phyloP scores from a whole-genome alignment of 2,888 invertebrate species.

The Macrophya annulata region DNA sequence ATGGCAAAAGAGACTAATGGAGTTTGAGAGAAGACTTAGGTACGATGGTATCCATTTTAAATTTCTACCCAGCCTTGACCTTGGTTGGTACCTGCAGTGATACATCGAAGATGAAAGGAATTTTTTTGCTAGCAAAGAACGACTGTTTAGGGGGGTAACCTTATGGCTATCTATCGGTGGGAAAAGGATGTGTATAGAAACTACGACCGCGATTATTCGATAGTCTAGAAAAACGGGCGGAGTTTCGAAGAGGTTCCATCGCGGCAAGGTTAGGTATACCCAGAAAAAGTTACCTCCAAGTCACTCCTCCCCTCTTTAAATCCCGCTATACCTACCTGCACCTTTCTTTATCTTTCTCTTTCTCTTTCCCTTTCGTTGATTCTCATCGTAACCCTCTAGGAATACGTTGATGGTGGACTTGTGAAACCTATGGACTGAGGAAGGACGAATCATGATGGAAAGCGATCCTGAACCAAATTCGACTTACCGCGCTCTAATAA shows the following conservation, averaged over 20 bases:
- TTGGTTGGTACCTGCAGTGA: not conserved
- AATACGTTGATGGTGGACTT: conserved; percentile 39
- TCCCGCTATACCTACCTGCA: conserved; percentile 5
- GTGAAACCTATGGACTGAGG: not conserved
- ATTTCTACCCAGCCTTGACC: conserved; percentile 25
- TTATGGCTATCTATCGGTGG: conserved; percentile 28
- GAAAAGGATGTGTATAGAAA: conserved; percentile 18
- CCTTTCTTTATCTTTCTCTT: conserved; percentile 17
- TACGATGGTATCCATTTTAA: conserved; percentile 11
- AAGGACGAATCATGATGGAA: conserved; percentile 50
- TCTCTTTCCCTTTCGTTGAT: conserved; percentile 11
- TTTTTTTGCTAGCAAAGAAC: not conserved
- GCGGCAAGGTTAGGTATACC: conserved; percentile 47
- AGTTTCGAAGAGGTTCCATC: conserved; percentile 50
- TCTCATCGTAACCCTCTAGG: conserved; percentile 6
- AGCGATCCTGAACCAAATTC: conserved; percentile 68
- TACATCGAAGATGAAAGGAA: conserved; percentile 38
- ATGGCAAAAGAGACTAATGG: conserved; percentile 6
- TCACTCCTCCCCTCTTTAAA: conserved; percentile 18
- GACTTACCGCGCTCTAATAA: conserved; percentile 74
- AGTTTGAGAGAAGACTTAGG: conserved; percentile 6
- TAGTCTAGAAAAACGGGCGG: conserved; percentile 41
- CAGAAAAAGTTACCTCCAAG: conserved; percentile 28
- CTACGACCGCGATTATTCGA: conserved; percentile 10
- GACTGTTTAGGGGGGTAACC: not conserved